Base-by-base conservation (phyloP, 2,113 vertebrate species). In the Puntigrus tetrazona region DNA sequence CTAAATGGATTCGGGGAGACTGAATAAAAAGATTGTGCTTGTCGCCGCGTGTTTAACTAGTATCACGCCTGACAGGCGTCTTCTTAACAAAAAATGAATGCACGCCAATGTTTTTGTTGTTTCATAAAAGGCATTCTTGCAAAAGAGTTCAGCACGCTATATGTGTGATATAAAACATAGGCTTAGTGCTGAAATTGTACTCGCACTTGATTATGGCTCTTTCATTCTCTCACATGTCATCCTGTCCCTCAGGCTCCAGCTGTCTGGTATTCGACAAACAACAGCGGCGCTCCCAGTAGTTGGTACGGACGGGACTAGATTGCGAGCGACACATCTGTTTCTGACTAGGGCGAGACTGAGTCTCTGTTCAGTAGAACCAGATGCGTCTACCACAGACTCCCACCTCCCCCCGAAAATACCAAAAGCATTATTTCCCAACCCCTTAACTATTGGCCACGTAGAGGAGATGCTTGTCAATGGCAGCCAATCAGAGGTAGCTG, bases 401-500 rank as follows among this genome's bases (percentile, higher is more conserved):
- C 25, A 69, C 65, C 20, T 31, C 4, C 81, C 84, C 55, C 76
- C 61, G 72, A 88, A 76, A 65, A 50, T 14, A 55, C 52, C 73
- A 20, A 29, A 73, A n/a, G n/a, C 7, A 13, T 29, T 36, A 25
- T 25, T 77, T 27, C 36, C 22, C 50, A 75, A 72, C 9, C 9
- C 18, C 82, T 36, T 41, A 82, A 83, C 87, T 59, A 93, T 90
- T 94, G 92, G 92, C 83, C 79, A n/a, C 31, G 77, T 10, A 6
- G 10, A 5, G 84, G 87, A 91, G 90, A 88, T 88, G 90, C 89
- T 79, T 59, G 88, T 89, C 55, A 3, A 55, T 43, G 59, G 78
- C 61, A 85, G 81, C 94, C 93, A 94, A 91, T 93, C 59, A 83
- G 29, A 57, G 5, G 11, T 22, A 5, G 34, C 3, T 5, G 7